Conservation (phyloP, 2,113 vertebrate genomes). For the Tenrec ecaudatus region DNA sequence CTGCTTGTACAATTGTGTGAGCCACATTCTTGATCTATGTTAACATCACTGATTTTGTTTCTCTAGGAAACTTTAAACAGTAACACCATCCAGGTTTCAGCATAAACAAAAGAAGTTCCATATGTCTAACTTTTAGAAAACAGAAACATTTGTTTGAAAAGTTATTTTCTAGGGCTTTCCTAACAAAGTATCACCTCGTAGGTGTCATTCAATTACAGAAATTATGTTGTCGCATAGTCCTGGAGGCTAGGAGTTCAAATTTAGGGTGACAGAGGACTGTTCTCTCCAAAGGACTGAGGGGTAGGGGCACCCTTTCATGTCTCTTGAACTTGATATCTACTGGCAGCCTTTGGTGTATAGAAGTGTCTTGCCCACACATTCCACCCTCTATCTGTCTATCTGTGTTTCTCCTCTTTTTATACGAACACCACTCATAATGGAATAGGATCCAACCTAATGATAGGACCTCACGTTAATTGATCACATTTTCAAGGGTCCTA, state of each 20-base stretch:
- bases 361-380: not conserved
- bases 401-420: not conserved
- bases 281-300: too few relatives aligned
- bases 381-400: not conserved
- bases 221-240: not conserved
- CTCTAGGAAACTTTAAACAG: too few relatives aligned
- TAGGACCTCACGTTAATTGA: not conserved
- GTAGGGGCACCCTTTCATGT: too few relatives aligned
- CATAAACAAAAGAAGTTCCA: not conserved
- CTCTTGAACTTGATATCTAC: not conserved
- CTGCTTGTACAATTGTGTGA: too few relatives aligned
- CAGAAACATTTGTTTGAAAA: not conserved
- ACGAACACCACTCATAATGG: not conserved
- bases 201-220: not conserved
- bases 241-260: too few relatives aligned
- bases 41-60: too few relatives aligned
- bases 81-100: not conserved
- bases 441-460: not conserved
- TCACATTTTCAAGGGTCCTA: too few relatives aligned
- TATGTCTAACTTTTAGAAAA: too few relatives aligned
- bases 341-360: not conserved
- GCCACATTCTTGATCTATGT: too few relatives aligned
- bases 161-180: not conserved
- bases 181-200: not conserved
- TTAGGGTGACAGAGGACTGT: too few relatives aligned